These are phyloP conservation scores for Melanotaenia boesemani DNA, from an alignment of 2,797 vertebrate genomes.

Conservation along the genomic window DNA sequence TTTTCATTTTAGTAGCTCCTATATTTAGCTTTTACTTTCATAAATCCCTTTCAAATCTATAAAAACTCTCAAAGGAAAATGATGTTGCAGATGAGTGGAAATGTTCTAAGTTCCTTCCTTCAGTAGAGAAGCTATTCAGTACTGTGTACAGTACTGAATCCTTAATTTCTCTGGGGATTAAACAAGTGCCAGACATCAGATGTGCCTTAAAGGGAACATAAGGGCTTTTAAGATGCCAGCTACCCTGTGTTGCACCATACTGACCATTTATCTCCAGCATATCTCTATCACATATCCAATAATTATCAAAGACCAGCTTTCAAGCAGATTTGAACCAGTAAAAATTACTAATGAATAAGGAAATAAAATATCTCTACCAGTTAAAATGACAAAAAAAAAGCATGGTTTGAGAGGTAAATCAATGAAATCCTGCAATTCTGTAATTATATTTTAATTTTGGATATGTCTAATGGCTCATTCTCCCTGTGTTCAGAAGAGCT, in stretches of 20 bases:
- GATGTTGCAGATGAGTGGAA: slow-evolving; percentile 36
- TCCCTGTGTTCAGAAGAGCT: slow-evolving; percentile 25
- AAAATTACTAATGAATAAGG: slow-evolving; percentile 11
- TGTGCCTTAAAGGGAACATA: slow-evolving; percentile 50
- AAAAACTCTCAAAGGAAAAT: slow-evolving; percentile 36
- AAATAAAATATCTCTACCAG: slow-evolving; percentile 1
- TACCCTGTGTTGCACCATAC: slow-evolving; percentile 40
- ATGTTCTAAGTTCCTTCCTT: slow-evolving; percentile 17
- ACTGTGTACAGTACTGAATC: too few species aligned
- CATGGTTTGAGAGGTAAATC: not conserved
- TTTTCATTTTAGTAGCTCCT: slow-evolving; percentile 59
- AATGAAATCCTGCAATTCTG: not conserved
- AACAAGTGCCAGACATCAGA: slow-evolving; percentile 62
- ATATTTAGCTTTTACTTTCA: slow-evolving; percentile 67
- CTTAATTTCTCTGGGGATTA: slow-evolving; percentile 42
- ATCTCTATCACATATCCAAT: slow-evolving; percentile 15
- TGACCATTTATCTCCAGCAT: slow-evolving; percentile 47
- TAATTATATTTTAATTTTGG: slow-evolving; percentile 3
- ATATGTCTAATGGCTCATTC: not conserved
- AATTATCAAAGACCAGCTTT: slow-evolving; percentile 15
- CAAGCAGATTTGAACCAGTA: not conserved
- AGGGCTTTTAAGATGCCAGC: slow-evolving; percentile 30
- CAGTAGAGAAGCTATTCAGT: not conserved
- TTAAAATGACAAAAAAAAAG: not conserved
- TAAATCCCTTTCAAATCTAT: slow-evolving; percentile 33